phyloP scores from a whole-genome alignment of 2,888 invertebrate species.

The Meghimatium bilineatum region DNA sequence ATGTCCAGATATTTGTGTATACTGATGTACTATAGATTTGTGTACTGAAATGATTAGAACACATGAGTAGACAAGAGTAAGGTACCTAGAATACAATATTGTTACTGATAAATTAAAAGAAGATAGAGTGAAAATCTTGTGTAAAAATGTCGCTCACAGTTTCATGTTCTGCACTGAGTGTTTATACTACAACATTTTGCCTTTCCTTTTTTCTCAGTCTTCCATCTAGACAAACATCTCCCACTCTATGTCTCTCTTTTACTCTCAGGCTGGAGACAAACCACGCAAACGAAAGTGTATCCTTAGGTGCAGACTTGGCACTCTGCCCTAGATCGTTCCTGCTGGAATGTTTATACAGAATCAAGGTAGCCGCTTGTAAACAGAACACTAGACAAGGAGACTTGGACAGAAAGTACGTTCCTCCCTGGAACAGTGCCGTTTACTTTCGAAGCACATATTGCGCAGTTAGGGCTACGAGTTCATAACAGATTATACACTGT shows the following conservation, averaged over 20 bases:
- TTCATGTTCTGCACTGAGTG: neutral
- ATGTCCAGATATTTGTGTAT: too few species aligned
- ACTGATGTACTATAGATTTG: too few species aligned
- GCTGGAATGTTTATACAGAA: slow-evolving; percentile 36
- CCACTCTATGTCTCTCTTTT: slow-evolving; percentile 19
- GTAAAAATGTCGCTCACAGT: too few species aligned
- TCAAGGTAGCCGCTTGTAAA: slow-evolving; percentile 30
- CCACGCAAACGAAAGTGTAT: neutral
- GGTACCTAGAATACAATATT: too few species aligned
- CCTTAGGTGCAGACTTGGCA: slow-evolving; percentile 8
- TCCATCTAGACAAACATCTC: neutral
- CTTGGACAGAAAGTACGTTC: neutral
- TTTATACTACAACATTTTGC: neutral
- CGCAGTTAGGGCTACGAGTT: neutral
- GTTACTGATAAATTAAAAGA: too few species aligned
- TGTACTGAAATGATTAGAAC: too few species aligned
- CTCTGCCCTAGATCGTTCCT: neutral
- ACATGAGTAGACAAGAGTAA: too few species aligned
- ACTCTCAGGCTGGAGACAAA: slow-evolving; percentile 20
- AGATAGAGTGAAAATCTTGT: too few species aligned
- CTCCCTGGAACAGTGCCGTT: neutral
- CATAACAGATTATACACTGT: neutral
- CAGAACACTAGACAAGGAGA: slow-evolving; percentile 16
- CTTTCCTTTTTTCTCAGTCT: neutral
- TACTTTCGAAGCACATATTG: neutral